A percentile compares a stretch with the other conserved stretches of the same genome.
These are phyloP conservation scores for Drosophila aldrichi DNA, from an alignment of 2,888 invertebrate species.

Conservation along the genomic window DNA sequence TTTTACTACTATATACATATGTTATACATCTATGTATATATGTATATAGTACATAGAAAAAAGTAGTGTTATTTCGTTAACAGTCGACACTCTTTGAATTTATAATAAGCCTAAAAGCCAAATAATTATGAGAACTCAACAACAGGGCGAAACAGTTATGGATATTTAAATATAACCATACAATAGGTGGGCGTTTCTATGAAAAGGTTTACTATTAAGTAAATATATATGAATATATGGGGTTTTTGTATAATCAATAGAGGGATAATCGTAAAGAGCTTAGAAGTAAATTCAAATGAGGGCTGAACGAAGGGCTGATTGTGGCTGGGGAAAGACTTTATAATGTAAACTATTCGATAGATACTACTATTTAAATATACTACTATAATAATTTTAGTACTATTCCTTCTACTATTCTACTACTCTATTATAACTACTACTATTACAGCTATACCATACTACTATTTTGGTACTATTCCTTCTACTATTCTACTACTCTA, in stretches of 20 bases:
- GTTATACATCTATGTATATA: too few relatives aligned
- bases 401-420: too few relatives aligned
- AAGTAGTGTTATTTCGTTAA: conserved; percentile 8
- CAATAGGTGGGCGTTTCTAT: neutral
- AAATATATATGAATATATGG: neutral
- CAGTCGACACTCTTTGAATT: conserved; percentile 14
- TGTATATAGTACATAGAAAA: neutral
- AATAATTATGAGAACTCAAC: conserved; percentile 14
- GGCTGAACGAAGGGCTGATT: too few relatives aligned
- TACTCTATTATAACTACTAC: neutral
- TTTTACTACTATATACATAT: neutral
- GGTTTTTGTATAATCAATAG: neutral
- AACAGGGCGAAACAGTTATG: neutral
- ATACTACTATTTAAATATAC: neutral
- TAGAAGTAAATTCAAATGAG: too few relatives aligned
- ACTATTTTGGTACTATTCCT: too few relatives aligned
- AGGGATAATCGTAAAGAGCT: too few relatives aligned
- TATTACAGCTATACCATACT: too few relatives aligned
- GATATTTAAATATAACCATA: neutral
- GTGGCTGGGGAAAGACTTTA: too few relatives aligned
- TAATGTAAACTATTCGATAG: too few relatives aligned
- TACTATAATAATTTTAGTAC: neutral
- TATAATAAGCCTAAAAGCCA: conserved; percentile 16
- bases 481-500: too few relatives aligned
- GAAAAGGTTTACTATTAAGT: too few relatives aligned